Percentiles rank a stretch among this genome's conserved stretches.
Conservation (phyloP, 1,140 invertebrate genomes). For the Caenorhabditis latens region DNA sequence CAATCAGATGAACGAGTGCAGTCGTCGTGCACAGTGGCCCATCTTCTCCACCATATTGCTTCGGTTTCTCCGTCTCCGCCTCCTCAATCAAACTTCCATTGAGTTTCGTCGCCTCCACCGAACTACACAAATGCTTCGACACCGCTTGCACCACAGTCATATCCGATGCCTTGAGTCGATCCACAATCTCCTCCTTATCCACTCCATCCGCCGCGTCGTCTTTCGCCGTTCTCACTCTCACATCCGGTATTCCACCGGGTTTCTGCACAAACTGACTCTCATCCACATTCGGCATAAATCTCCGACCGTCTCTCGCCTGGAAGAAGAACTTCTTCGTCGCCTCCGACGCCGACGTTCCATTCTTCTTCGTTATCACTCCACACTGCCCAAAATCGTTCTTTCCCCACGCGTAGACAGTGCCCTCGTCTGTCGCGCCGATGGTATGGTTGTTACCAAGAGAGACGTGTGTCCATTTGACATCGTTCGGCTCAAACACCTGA, state of each 20-base stretch:
- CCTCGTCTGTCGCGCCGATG: constrained; percentile 50
- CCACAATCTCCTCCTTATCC: constrained; percentile 28
- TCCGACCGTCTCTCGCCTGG: constrained; percentile 44
- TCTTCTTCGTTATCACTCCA: constrained; percentile 53
- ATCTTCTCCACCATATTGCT: not conserved
- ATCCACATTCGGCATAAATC: constrained; percentile 47
- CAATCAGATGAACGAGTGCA: constrained; percentile 61
- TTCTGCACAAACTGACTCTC: constrained; percentile 27
- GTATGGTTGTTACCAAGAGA: constrained; percentile 58
- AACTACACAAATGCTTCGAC: constrained; percentile 25
- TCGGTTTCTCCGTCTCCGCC: not conserved
- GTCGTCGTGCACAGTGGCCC: constrained; percentile 20
- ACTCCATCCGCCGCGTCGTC: not conserved
- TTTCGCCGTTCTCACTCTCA: not conserved
- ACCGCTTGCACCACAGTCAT: constrained; percentile 21
- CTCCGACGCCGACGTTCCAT: not conserved
- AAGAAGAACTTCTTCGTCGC: constrained; percentile 54
- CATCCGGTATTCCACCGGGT: constrained; percentile 9
- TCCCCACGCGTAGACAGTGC: constrained; percentile 57
- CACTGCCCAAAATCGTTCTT: constrained; percentile 60
- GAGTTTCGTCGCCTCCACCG: not conserved
- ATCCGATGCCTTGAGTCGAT: constrained; percentile 21
- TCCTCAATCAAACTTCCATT: constrained; percentile 9
- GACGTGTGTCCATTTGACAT: constrained; percentile 51
- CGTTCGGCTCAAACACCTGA: constrained; percentile 58